Base-by-base conservation (phyloP, 2,888 invertebrate genomes). In the Spilarctia lutea region DNA sequence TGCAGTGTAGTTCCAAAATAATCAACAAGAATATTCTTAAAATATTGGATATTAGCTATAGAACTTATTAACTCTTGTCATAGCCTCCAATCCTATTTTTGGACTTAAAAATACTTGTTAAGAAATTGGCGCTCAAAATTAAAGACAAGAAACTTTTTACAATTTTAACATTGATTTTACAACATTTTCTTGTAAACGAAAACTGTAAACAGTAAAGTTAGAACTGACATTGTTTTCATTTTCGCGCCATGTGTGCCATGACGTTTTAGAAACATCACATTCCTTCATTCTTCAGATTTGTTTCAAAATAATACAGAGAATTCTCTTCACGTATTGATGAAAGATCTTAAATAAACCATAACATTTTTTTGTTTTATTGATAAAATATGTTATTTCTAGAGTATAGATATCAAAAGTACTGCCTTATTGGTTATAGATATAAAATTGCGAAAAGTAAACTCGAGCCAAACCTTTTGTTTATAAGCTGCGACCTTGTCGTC, bases 381-480 rank as follows among this genome's bases (percentile, higher is more conserved):
- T 20, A n/a, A 24, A 39, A 13, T 20, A 39, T 18, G 20, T 39
- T 13, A 3, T n/a, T 3, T 18, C 18, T 30, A 48, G 7, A 30
- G 20, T 42, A 11, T 27, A 4, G 11, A 33, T 45, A 45, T 1
- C 20, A 33, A 30, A 13, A 7, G 48, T 30, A 68, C 33, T 27
- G 60, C 69, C 69, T 56, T 60, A 63, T 71, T 30, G 13, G 42
- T 63, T 42, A 3, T 11, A n/a, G 56, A 63, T 33, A 45, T 18
- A 63, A 35, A 42, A 70, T 70, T 45, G 63, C 63, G 27, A 63
- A 71, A 71, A 71, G 45, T 27, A 16, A 68, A n/a, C 68, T 68
- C 30, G 18, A 7, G 8, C 6, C 48, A 11, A 48, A 45, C 24
- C 42, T 63, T 42, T 63, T 1, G 35, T 71, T 71, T 39, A 42